Percentiles rank a stretch among this genome's conserved stretches.
phyloP scores from a whole-genome alignment of 2,797 vertebrate species.

The Manis javanica region DNA sequence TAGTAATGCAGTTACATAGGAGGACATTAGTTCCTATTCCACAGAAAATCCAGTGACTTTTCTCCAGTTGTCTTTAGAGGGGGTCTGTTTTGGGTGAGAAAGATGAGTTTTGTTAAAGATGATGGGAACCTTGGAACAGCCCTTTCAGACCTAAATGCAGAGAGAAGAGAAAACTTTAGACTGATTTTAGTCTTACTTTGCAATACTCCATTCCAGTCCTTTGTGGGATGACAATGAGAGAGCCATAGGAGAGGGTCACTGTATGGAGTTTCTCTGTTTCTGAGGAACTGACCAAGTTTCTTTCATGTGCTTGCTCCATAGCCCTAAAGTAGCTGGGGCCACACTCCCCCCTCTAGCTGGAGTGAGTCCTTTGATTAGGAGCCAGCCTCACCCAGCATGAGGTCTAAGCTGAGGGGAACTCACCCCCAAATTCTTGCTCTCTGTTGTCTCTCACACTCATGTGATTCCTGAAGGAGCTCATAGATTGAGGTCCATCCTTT shows the following conservation, averaged over 20 bases:
- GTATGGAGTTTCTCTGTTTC: neutral
- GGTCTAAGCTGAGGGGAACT: neutral
- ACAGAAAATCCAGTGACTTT: neutral
- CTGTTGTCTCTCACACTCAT: neutral
- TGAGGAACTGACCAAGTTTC: neutral
- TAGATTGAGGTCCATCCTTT: neutral
- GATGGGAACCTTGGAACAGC: neutral
- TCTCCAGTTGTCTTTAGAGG: neutral
- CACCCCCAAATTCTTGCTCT: neutral
- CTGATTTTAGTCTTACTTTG: neutral
- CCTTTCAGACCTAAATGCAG: neutral
- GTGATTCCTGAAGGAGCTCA: neutral
- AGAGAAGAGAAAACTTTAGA: neutral
- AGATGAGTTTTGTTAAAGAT: neutral
- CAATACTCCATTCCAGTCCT: neutral
- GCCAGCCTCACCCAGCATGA: neutral
- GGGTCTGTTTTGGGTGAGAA: neutral
- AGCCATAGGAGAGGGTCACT: neutral
- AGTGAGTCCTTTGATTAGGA: neutral
- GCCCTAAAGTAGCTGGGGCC: neutral
- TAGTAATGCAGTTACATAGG: neutral
- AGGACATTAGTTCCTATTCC: slow-evolving; percentile 11
- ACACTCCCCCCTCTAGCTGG: neutral
- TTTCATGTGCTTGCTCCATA: neutral
- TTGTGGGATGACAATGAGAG: neutral